Percentiles rank a stretch among this genome's conserved stretches.
These are phyloP conservation scores for Acrobasis suavella DNA, from an alignment of 2,888 invertebrate species.

Conservation along the genomic window DNA sequence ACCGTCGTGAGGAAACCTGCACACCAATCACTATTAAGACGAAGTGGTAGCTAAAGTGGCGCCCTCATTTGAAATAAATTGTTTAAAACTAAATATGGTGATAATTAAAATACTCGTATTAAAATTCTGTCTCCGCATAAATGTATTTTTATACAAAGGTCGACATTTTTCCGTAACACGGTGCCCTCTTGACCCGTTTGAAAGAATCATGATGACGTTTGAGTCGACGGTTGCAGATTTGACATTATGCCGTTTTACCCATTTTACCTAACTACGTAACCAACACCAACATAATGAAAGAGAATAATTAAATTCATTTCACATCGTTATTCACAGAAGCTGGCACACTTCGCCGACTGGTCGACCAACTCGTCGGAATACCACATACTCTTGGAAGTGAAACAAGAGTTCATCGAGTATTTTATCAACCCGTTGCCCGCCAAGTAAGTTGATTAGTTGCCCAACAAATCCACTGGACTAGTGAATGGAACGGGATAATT, in stretches of 20 bases:
- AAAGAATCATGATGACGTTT: neutral
- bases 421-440: slow-evolving; percentile 83
- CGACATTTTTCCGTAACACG: neutral
- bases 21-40: too few species aligned
- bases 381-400: slow-evolving; percentile 87
- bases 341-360: slow-evolving; percentile 90
- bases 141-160: neutral
- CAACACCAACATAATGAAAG: slow-evolving; percentile 41
- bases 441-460: slow-evolving; percentile 70
- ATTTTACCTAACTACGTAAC: slow-evolving; percentile 37
- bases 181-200: neutral
- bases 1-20: too few species aligned
- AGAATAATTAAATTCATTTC: slow-evolving; percentile 54
- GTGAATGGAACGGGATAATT: slow-evolving; percentile 30
- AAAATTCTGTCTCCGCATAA: neutral
- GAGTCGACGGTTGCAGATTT: slow-evolving; percentile 5
- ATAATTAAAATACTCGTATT: too few species aligned
- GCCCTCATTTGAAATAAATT: too few species aligned
- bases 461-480: slow-evolving; percentile 23
- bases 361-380: slow-evolving; percentile 88
- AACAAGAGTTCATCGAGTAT: slow-evolving; percentile 86
- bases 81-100: too few species aligned
- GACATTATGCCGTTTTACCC: slow-evolving; percentile 34
- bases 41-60: too few species aligned
- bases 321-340: slow-evolving; percentile 68